Conservation (phyloP, 2,113 vertebrate genomes). For the Elachura formosa region DNA sequence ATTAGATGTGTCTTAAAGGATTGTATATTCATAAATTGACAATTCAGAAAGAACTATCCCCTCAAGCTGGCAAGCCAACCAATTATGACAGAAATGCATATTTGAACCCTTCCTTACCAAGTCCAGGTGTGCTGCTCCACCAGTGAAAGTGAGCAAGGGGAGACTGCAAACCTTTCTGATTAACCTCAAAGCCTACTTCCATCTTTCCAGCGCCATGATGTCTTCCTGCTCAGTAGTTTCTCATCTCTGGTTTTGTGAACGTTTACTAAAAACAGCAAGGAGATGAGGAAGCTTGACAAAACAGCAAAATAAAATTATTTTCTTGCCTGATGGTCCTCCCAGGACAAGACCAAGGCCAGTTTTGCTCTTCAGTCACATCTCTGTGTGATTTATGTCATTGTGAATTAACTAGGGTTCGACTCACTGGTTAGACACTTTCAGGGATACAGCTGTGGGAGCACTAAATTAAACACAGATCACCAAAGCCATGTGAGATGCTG, state of each 20-base stretch:
- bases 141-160: background rate
- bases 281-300: background rate
- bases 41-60: background rate
- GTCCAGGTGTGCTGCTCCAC: background rate
- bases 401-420: background rate
- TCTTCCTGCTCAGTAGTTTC: background rate
- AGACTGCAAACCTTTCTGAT: background rate
- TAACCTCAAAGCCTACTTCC: background rate
- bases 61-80: background rate
- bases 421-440: background rate
- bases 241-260: background rate
- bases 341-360: background rate
- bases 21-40: constrained; percentile 22
- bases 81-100: background rate
- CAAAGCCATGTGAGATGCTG: background rate
- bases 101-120: background rate
- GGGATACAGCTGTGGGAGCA: background rate
- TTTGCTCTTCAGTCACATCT: background rate
- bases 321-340: accelerated
- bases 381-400: background rate
- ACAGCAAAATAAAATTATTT: background rate
- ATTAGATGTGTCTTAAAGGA: background rate
- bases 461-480: background rate
- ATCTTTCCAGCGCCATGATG: background rate
- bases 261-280: background rate